These are phyloP conservation scores for Epinephelus cyanopodus DNA, from an alignment of 2,113 vertebrate species.

Conservation along the genomic window DNA sequence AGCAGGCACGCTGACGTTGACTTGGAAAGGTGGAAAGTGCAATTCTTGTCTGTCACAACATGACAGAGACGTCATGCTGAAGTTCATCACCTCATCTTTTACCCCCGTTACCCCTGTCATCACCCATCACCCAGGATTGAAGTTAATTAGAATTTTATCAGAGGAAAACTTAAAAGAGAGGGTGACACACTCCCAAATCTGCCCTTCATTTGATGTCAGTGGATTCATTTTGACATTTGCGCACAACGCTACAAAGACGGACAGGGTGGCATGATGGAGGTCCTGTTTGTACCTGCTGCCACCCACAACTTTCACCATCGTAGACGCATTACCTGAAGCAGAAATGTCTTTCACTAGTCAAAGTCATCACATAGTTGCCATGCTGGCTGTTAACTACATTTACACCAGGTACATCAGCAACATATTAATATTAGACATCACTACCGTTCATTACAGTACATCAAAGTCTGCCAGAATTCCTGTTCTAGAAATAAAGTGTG, in stretches of 20 bases:
- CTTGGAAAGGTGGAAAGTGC: neutral
- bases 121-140: slow-evolving; percentile 34
- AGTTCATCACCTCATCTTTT: neutral
- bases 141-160: slow-evolving; percentile 79
- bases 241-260: slow-evolving; percentile 29
- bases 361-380: slow-evolving; percentile 14
- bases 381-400: neutral
- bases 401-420: neutral
- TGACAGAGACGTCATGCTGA: slow-evolving; percentile 5
- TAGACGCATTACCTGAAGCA: slow-evolving; percentile 19
- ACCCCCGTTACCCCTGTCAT: slow-evolving; percentile 1
- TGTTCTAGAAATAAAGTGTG: too few species aligned
- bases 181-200: slow-evolving; percentile 46
- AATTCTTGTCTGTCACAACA: neutral
- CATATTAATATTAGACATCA: neutral
- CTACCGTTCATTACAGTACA: neutral
- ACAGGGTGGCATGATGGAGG: slow-evolving; percentile 21
- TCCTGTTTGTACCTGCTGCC: slow-evolving; percentile 38
- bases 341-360: slow-evolving; percentile 26
- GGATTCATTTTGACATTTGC: slow-evolving; percentile 51
- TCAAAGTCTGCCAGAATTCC: too few species aligned
- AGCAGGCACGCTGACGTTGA: neutral
- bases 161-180: slow-evolving; percentile 71
- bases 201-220: slow-evolving; percentile 68
- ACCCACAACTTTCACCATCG: slow-evolving; percentile 21